A percentile compares a stretch with the other conserved stretches of the same genome.
Conservation (phyloP, 2,888 invertebrate genomes). For the Clostera curtula region DNA sequence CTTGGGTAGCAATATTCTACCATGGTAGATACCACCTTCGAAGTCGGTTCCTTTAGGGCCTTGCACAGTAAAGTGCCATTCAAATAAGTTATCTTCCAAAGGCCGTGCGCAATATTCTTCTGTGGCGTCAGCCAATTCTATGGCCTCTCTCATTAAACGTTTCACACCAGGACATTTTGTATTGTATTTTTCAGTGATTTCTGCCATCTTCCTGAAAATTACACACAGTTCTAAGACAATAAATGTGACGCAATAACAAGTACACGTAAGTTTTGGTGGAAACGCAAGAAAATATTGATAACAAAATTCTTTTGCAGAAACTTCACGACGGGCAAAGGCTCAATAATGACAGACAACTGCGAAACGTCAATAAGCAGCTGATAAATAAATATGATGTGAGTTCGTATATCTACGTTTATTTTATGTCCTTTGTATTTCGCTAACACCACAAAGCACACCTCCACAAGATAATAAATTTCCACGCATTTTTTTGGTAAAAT, state of each 20-base stretch:
- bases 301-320: constrained; percentile 29
- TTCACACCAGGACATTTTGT: constrained; percentile 87
- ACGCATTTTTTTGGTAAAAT: too few species aligned
- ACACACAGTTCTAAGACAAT: constrained; percentile 15
- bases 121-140: constrained; percentile 88
- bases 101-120: constrained; percentile 94
- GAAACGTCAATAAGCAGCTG: constrained; percentile 8
- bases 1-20: constrained; percentile 90
- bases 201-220: constrained; percentile 39
- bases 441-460: too few species aligned
- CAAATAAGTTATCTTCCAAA: constrained; percentile 95
- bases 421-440: too few species aligned
- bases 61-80: constrained; percentile 97
- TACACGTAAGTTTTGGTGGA: constrained; percentile 42
- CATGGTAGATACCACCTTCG: constrained; percentile 94
- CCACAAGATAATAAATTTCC: too few species aligned
- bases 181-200: constrained; percentile 66
- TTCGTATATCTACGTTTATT: too few species aligned
- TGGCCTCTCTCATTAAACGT: constrained; percentile 93
- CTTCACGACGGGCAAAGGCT: constrained; percentile 9
- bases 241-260: constrained; percentile 31
- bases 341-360: constrained; percentile 10
- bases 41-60: constrained; percentile 93
- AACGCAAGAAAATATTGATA: constrained; percentile 46
- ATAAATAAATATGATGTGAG: too few species aligned